Base-by-base conservation (phyloP, 2,888 invertebrate species). In the Apamea monoglypha region DNA sequence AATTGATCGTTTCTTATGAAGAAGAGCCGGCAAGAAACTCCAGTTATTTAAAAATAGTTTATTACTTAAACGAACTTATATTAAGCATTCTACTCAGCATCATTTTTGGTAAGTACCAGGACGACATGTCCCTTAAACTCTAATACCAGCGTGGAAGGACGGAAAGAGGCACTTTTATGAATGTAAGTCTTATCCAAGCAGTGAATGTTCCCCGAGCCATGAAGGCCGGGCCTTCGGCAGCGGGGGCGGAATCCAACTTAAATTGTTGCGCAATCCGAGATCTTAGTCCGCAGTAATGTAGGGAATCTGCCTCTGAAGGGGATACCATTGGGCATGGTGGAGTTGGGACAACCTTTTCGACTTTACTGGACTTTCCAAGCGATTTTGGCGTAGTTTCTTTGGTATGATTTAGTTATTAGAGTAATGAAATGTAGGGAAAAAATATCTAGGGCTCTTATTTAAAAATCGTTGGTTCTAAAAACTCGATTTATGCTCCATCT, bases 211-310 rank as follows among this genome's bases (percentile, higher is more conserved):
- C 66, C 78, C 76, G 85, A 85, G 76, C 82, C 81, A 71, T 81
- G 78, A 76, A 82, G 78, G 86, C 86, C 73, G 86, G 71, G 82
- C 78, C 78, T 82, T 78, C 53, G 76, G 81, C 68, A 73, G 10
- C 75, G 73, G 67, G 80, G 80, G 71, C 77, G 83, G 89, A 87
- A 87, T 90, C 90, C 88, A 91, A 93, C 87, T 93, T 92, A 92
- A 92, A 93, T 93, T 91, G 92, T 93, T 91, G 88, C 86, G 88
- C 91, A 90, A 92, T 92, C 91, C 90, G 89, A 90, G 90, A 90
- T 90, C 91, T 91, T 88, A 88, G 88, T 86, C 88, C 84, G 80
- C 88, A 88, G 91, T 87, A 89, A 91, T 88, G 91, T 88, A 81
- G 84, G 84, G 87, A 88, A 88, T 91, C 82, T 82, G 83, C 78